Conservation (phyloP, 2,797 vertebrate genomes). For the Cetoscarus ocellatus region DNA sequence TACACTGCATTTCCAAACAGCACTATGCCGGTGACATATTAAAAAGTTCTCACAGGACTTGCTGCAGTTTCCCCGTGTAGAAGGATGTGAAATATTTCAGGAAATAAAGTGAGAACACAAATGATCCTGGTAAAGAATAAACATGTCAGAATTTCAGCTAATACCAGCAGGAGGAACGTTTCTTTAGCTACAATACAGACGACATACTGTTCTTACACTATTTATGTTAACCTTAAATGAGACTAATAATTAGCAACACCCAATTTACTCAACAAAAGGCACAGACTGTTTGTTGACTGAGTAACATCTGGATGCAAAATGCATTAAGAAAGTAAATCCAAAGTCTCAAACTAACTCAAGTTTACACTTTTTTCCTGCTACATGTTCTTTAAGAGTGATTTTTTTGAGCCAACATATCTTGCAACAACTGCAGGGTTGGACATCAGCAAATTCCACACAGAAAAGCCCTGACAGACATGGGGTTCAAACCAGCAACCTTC, state of each 20-base stretch:
- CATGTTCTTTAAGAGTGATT: not conserved
- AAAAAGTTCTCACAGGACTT: slow-evolving; percentile 76
- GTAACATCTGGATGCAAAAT: slow-evolving; percentile 7
- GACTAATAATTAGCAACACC: slow-evolving; percentile 30
- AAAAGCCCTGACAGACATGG: too few relatives aligned
- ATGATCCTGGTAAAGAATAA: slow-evolving; percentile 54
- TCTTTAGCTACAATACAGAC: slow-evolving; percentile 23
- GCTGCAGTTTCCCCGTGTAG: slow-evolving; percentile 38
- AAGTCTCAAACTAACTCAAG: slow-evolving; percentile 5
- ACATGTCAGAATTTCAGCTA: slow-evolving; percentile 49
- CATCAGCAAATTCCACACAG: too few relatives aligned
- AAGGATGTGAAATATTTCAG: slow-evolving; percentile 68
- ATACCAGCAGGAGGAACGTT: slow-evolving; percentile 20
- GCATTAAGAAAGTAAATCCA: not conserved
- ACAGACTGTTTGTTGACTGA: slow-evolving; percentile 31
- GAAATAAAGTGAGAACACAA: slow-evolving; percentile 63
- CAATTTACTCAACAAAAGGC: slow-evolving; percentile 20
- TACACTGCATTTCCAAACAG: slow-evolving; percentile 84
- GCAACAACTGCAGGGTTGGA: too few relatives aligned
- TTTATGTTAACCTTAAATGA: slow-evolving; percentile 13
- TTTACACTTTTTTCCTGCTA: not conserved
- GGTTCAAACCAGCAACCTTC: too few relatives aligned
- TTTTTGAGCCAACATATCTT: too few relatives aligned
- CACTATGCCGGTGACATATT: slow-evolving; percentile 82
- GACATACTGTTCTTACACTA: not conserved